Evolutionary conservation across 2,113 vertebrate species (phyloP).

Genomic region (Candoia aspera): DNA sequence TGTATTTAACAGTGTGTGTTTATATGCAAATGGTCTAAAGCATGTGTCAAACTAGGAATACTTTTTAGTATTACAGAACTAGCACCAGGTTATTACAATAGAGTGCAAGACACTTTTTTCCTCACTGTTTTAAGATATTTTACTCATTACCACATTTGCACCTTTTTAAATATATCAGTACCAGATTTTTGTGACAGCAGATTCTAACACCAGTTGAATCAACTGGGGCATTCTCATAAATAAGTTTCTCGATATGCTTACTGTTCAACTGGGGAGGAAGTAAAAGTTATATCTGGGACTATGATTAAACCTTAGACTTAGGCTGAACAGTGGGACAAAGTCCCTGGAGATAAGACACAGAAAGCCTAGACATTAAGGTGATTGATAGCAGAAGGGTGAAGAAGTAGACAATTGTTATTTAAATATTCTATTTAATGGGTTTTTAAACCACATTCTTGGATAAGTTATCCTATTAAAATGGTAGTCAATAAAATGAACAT

Average conservation of each 20-base stretch:
- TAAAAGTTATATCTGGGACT: not conserved
- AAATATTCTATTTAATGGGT: not conserved
- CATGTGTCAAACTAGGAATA: conserved; percentile 2
- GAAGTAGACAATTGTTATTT: not conserved
- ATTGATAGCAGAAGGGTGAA: not conserved
- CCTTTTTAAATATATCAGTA: not conserved
- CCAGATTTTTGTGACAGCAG: not conserved
- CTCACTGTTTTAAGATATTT: not conserved
- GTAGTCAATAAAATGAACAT: not conserved
- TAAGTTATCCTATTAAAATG: not conserved
- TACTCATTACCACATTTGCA: not conserved
- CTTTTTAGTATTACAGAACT: not conserved
- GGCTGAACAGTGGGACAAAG: not conserved
- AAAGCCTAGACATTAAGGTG: not conserved
- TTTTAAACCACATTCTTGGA: not conserved
- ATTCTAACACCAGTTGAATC: not conserved
- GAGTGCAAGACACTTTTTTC: not conserved
- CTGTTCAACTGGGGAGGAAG: not conserved
- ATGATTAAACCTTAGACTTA: not conserved
- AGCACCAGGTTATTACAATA: not conserved
- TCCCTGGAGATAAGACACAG: not conserved
- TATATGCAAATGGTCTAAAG: not conserved
- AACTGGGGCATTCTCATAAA: not conserved
- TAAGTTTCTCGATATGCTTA: not conserved
- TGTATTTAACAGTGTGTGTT: not conserved